Conservation (phyloP, 1,140 invertebrate species). For the Pseudomyrmex cubaensis region DNA sequence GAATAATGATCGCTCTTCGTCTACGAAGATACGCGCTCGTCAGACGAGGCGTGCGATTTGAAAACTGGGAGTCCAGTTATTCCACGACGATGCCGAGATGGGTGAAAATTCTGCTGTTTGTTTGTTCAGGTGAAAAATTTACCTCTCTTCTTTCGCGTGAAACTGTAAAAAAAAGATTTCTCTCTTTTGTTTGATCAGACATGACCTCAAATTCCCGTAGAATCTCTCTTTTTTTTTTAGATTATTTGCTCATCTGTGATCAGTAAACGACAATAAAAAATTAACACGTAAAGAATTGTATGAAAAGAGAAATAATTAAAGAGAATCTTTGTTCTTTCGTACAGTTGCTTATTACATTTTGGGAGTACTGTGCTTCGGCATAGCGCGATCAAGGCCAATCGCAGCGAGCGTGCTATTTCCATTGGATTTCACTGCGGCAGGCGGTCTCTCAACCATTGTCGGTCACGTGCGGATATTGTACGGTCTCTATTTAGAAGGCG, state of each 20-base stretch:
- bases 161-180: background rate
- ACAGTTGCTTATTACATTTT: conserved; percentile 86
- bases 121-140: conserved; percentile 73
- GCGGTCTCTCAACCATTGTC: conserved; percentile 87
- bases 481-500: conserved; percentile 89
- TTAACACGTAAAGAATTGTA: too few species aligned
- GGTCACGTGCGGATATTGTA: conserved; percentile 88
- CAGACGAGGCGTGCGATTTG: conserved; percentile 66
- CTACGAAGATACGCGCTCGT: conserved; percentile 83
- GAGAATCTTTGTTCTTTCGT: conserved; percentile 35
- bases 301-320: background rate
- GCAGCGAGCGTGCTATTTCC: conserved; percentile 88
- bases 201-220: too few species aligned
- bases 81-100: conserved; percentile 76
- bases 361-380: conserved; percentile 87
- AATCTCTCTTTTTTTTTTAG: too few species aligned
- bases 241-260: too few species aligned
- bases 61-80: conserved; percentile 70
- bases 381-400: conserved; percentile 84
- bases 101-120: conserved; percentile 80
- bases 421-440: conserved; percentile 89
- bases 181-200: background rate
- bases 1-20: conserved; percentile 85
- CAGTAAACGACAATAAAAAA: too few species aligned
- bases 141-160: too few species aligned